Percentiles rank a stretch among this genome's conserved stretches.
These are phyloP conservation scores for Stegodyphus dumicola DNA, from an alignment of 1,140 invertebrate genomes.

Conservation along the genomic window DNA sequence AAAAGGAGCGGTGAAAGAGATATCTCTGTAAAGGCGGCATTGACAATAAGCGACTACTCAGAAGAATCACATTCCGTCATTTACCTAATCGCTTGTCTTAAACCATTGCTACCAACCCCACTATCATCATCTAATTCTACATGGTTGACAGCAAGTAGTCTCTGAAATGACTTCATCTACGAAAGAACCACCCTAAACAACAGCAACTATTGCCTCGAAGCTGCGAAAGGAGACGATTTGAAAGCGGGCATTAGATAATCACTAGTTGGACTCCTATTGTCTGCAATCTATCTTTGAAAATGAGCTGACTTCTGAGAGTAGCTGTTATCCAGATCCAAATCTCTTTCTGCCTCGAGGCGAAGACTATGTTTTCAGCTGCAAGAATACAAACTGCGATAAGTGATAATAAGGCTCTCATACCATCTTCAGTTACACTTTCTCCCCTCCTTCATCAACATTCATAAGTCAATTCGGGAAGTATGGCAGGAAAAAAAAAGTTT, in stretches of 20 bases:
- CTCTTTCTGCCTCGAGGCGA: too few species aligned
- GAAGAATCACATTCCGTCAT: neutral
- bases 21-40: too few species aligned
- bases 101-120: neutral
- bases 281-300: constrained; percentile 1
- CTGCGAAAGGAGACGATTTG: too few species aligned
- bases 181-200: neutral
- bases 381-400: neutral
- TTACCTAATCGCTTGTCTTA: constrained; percentile 16
- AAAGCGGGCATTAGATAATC: neutral
- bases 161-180: constrained; percentile 32
- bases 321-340: neutral
- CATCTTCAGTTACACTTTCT: neutral
- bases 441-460: constrained; percentile 7
- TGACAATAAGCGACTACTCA: constrained; percentile 18
- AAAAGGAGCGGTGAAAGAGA: too few species aligned
- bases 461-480: neutral
- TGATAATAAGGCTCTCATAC: neutral
- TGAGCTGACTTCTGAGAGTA: constrained; percentile 13
- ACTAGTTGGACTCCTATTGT: constrained; percentile 7
- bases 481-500: neutral
- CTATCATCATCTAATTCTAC: neutral
- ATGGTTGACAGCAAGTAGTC: constrained; percentile 14
- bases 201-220: too few species aligned
- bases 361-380: too few species aligned